Base-by-base conservation (phyloP, 2,113 vertebrate species). In the Oceanites oceanicus region DNA sequence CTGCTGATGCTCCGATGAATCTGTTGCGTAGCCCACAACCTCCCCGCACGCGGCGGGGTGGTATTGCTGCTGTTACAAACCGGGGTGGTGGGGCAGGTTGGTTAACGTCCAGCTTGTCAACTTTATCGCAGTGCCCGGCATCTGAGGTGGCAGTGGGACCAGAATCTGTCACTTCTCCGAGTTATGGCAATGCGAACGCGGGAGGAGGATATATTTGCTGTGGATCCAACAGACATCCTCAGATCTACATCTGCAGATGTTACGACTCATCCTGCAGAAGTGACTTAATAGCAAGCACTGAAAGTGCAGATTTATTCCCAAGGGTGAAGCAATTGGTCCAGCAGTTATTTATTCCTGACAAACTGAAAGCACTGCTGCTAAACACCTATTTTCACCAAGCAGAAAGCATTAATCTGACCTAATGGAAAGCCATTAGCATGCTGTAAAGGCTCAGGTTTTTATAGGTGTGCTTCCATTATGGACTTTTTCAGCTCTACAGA, bases 391-490 rank as follows among this genome's bases (percentile, higher is more conserved):
- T 89, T 84, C 80, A 89, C 70, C 65, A 21, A 94, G 87, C 61
- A 97, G 87, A 83, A 94, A 74, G 74, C 84, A 92, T 94, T 90
- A 90, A 95, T 94, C 84, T 85, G 89, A 79, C 66, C 81, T 91
- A 94, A 96, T 91, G 71, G 77, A 93, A 96, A 94, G 47, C 71
- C 84, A 95, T 96, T 96, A 96, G 92, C 66, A 76, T 91, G 86
- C 87, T 86, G 58, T 44, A 95, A 87, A 90, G 67, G 62, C 62
- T 94, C 72, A 55, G 27, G 77, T 59, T 95, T 96, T 92, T 90
- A 88, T n/a, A 90, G 77, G 49, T 1, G 1, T 61, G 38, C 77
- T 76, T 87, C 93, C 80, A 79, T 96, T 91, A 94, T 13, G 59
- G 84, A 90, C 73, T 76, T 91, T 66, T 94, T 56, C 53, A 87